Conservation (phyloP, 2,113 vertebrate genomes). For the Turdus rufiventris region DNA sequence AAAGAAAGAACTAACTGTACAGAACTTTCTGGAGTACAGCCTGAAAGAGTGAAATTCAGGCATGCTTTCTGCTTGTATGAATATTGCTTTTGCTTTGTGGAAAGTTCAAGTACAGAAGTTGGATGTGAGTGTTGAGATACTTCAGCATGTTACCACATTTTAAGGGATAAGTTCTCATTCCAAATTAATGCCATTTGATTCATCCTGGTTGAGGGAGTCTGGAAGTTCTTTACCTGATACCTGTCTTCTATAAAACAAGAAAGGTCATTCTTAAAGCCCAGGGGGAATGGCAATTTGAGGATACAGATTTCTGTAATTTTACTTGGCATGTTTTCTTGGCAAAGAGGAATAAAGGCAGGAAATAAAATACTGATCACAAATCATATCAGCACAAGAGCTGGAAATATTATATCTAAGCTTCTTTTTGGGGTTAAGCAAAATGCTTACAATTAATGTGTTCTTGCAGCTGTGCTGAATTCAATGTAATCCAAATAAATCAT, state of each 20-base stretch:
- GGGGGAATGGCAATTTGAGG: not conserved
- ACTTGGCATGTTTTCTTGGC: not conserved
- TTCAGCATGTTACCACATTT: not conserved
- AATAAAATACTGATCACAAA: not conserved
- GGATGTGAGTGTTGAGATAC: not conserved
- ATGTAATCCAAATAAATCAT: not conserved
- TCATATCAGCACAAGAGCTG: not conserved
- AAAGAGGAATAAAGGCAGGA: not conserved
- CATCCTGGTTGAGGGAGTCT: not conserved
- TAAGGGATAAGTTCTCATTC: not conserved
- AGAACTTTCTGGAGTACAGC: not conserved
- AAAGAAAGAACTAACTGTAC: not conserved
- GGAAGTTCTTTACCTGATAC: not conserved
- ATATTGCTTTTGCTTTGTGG: not conserved
- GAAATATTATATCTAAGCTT: not conserved
- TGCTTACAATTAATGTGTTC: not conserved
- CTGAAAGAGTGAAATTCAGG: not conserved
- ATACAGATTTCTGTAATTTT: not conserved
- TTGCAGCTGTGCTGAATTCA: not conserved
- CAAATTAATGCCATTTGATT: not conserved
- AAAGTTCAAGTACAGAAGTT: not conserved
- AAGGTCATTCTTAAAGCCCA: not conserved
- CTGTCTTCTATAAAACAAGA: not conserved
- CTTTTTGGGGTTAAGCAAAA: not conserved
- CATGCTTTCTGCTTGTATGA: not conserved